Evolutionary conservation across 2,797 vertebrate species (phyloP).

Genomic region (Argyrosomus regius): DNA sequence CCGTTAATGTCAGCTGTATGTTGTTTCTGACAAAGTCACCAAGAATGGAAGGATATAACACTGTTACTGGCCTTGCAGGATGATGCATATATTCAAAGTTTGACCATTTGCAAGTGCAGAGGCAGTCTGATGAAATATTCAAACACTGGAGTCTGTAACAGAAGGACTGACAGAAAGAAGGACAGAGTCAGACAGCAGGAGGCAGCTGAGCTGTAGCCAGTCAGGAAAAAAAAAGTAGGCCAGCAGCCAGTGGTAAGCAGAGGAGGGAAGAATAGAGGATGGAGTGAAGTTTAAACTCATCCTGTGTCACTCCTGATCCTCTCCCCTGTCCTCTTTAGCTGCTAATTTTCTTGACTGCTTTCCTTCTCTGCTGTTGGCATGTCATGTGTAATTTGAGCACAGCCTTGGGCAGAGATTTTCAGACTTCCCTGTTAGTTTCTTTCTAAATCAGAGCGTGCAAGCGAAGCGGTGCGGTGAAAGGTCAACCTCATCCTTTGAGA

Average conservation of each 20-base stretch:
- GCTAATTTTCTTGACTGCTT: conserved; percentile 72
- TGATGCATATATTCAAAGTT: conserved; percentile 29
- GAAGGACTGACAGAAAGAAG: conserved; percentile 33
- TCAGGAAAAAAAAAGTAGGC: conserved; percentile 51
- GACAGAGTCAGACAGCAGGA: conserved; percentile 37
- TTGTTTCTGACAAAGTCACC: conserved; percentile 13
- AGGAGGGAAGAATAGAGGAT: conserved; percentile 29
- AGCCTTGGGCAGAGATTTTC: conserved; percentile 60
- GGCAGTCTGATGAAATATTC: conserved; percentile 49
- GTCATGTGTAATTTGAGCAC: conserved; percentile 74
- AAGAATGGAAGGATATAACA: not conserved
- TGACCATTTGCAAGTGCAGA: conserved; percentile 37
- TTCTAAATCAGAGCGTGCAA: conserved; percentile 48
- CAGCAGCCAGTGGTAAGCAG: conserved; percentile 51
- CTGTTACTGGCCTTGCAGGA: conserved; percentile 17
- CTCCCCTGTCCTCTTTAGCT: conserved; percentile 67
- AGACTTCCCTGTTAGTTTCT: conserved; percentile 53
- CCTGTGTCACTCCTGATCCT: conserved; percentile 71
- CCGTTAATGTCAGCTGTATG: conserved; percentile 2
- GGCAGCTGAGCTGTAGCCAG: conserved; percentile 24
- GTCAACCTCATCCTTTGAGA: conserved; percentile 60
- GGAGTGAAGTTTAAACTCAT: conserved; percentile 56
- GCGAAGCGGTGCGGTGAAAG: conserved; percentile 36
- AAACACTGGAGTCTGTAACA: conserved; percentile 30
- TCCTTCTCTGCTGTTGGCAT: conserved; percentile 53